Conservation (phyloP, 2,888 invertebrate species). For the Synanthedon vespiformis region DNA sequence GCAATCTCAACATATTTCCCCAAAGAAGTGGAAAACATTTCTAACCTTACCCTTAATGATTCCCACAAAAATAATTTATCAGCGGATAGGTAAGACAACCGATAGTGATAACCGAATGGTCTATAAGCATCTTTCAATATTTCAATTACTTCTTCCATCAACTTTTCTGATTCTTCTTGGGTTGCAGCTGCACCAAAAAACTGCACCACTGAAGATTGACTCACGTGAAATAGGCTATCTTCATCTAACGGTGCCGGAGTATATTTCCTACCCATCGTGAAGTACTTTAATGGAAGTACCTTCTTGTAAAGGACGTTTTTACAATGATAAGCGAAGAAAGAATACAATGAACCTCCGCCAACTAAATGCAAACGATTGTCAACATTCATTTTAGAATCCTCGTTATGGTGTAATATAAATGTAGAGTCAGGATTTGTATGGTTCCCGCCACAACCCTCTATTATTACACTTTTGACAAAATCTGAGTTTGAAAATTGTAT, state of each 20-base stretch:
- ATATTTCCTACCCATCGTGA: slow-evolving; percentile 79
- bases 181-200: slow-evolving; percentile 73
- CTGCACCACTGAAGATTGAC: slow-evolving; percentile 77
- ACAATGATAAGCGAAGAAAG: slow-evolving; percentile 80
- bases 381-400: slow-evolving; percentile 61
- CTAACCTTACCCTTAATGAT: slow-evolving; percentile 75
- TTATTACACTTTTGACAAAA: slow-evolving; percentile 79
- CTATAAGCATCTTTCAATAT: slow-evolving; percentile 72
- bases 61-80: slow-evolving; percentile 74
- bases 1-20: slow-evolving; percentile 79
- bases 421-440: slow-evolving; percentile 65
- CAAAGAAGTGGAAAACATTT: slow-evolving; percentile 78
- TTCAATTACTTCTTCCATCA: slow-evolving; percentile 69
- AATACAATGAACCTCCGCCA: slow-evolving; percentile 79
- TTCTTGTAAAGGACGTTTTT: slow-evolving; percentile 74
- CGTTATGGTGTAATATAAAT: slow-evolving; percentile 72
- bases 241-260: slow-evolving; percentile 44
- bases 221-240: slow-evolving; percentile 74
- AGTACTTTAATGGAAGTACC: slow-evolving; percentile 77
- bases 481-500: slow-evolving; percentile 80
- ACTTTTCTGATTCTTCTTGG: slow-evolving; percentile 49
- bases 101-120: slow-evolving; percentile 75
- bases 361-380: slow-evolving; percentile 77
- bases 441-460: slow-evolving; percentile 79
- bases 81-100: slow-evolving; percentile 73